Percentiles rank a stretch among this genome's conserved stretches.
phyloP scores from a whole-genome alignment of 2,888 invertebrate species.

The Proisotoma minuta region DNA sequence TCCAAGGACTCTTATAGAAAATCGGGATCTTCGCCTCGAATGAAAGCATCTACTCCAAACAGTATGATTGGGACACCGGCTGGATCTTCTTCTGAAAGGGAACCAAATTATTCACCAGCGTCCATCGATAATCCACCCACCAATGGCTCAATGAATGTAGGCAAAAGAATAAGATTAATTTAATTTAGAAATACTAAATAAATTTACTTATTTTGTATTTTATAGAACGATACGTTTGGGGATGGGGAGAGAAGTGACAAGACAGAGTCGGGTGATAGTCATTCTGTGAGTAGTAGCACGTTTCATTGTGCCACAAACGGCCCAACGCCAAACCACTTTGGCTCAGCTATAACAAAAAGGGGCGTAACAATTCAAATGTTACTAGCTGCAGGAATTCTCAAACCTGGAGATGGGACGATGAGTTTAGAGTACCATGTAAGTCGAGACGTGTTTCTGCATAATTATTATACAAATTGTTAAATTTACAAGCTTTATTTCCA shows the following conservation, averaged over 20 bases:
- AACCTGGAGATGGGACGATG: slow-evolving; percentile 69
- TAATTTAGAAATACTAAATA: too few relatives aligned
- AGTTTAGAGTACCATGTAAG: slow-evolving; percentile 82
- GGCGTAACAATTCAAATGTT: slow-evolving; percentile 80
- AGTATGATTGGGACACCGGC: slow-evolving; percentile 5
- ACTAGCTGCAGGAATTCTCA: slow-evolving; percentile 68
- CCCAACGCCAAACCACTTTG: slow-evolving; percentile 51
- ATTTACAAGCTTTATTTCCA: not conserved
- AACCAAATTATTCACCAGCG: slow-evolving; percentile 10
- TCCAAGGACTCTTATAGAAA: slow-evolving; percentile 26
- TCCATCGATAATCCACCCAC: slow-evolving; percentile 8
- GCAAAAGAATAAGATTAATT: too few relatives aligned
- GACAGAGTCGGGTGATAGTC: slow-evolving; percentile 35
- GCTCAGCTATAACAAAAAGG: slow-evolving; percentile 54
- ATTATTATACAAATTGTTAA: not conserved
- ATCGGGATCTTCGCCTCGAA: slow-evolving; percentile 4
- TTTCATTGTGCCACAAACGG: slow-evolving; percentile 36
- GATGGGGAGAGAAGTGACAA: slow-evolving; percentile 36
- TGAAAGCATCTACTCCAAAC: slow-evolving; percentile 8
- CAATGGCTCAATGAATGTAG: slow-evolving; percentile 11
- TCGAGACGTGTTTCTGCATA: slow-evolving; percentile 11
- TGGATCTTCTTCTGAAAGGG: slow-evolving; percentile 15
- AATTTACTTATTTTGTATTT: slow-evolving; percentile 11
- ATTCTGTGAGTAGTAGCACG: slow-evolving; percentile 26
- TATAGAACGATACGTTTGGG: slow-evolving; percentile 36